A percentile compares a stretch with the other conserved stretches of the same genome.
phyloP scores from a whole-genome alignment of 2,797 vertebrate species.

The Myioborus miniatus region DNA sequence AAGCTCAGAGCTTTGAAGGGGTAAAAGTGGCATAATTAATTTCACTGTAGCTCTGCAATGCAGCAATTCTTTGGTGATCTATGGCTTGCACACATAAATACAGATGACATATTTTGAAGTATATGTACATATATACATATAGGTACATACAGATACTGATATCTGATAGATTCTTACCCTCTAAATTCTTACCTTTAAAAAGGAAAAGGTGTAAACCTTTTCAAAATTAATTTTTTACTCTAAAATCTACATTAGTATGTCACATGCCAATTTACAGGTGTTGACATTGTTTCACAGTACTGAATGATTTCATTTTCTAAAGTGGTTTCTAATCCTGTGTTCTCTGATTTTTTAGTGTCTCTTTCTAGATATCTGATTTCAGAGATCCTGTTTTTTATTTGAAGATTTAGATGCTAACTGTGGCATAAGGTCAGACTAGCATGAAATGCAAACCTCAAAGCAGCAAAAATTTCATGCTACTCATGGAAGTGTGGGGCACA shows the following conservation, averaged over 20 bases:
- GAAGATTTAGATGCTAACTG: not conserved
- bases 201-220: not conserved
- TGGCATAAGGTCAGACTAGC: not conserved
- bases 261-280: not conserved
- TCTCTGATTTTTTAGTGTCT: not conserved
- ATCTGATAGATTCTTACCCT: not conserved
- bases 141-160: not conserved
- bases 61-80: not conserved
- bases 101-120: fast-evolving
- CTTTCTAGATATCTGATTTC: not conserved
- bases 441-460: not conserved
- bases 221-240: not conserved
- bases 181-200: not conserved
- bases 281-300: not conserved
- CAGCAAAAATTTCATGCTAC: not conserved
- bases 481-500: not conserved
- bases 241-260: not conserved
- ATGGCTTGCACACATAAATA: not conserved
- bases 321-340: not conserved
- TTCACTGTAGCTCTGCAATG: not conserved
- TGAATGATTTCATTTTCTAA: not conserved
- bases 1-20: not conserved
- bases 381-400: not conserved
- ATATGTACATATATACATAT: not conserved
- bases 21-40: not conserved